Evolutionary conservation across 2,888 invertebrate species (phyloP), one percentile per base, ranked within the genome.

Genomic region (Leptopilina drosophilae): DNA sequence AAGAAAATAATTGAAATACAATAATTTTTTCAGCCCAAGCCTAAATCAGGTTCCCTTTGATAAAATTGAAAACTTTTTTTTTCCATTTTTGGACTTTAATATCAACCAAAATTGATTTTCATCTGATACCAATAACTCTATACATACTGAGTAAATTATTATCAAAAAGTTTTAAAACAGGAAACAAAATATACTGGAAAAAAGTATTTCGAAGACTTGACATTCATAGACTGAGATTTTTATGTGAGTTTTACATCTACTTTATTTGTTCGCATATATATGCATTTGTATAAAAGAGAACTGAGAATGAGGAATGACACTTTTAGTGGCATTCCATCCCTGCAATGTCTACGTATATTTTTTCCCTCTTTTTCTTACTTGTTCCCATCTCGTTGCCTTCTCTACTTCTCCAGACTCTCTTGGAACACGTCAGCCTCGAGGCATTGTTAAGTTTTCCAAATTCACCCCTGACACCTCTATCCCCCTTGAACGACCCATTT

Each of bases 381-480:
- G 76, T 67, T 75, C 81, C 42, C 12, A 49, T 66, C 73, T 20
- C 77, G 53, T 76, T 64, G 40, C 79, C 77, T 81, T 82, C 80
- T 80, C 82, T 80, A 65, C 77, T 83, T 81, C 80, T 79, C 62
- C 8, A 59, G 59, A 59, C 80, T 83, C 49, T 49, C 79, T 77
- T 82, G 84, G 82, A 81, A 80, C 84, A 82, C 83, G 81, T 82
- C 84, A 81, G 87, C 88, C 87, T 84, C 78, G 80, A 84, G 89
- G 87, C 87, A 88, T 89, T 88, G 88, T 89, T 87, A 87, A 87
- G 85, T 87, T 88, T 85, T 85, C 80, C 84, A 62, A 76, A 83
- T 73, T 69, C 79, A 78, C 80, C 78, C 53, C 66, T 77, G 79
- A 79, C 53, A 80, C 62, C 80, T 78, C 80, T 77, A 79, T 81